phyloP scores from a whole-genome alignment of 2,888 invertebrate species.

The Hypomecis punctinalis region DNA sequence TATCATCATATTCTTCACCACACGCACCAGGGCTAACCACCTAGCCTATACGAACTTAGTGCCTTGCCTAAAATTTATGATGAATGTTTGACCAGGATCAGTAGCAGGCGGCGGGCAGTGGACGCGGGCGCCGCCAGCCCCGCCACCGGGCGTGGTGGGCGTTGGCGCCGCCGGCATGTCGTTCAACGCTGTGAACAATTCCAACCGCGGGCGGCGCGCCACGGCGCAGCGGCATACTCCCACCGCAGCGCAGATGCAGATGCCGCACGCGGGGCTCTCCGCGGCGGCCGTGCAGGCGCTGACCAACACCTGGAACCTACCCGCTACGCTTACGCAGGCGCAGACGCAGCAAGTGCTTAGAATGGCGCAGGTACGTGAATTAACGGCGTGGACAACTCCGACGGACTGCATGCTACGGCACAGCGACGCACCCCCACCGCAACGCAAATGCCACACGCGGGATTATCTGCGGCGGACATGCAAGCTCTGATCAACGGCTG shows the following conservation, averaged over 20 bases:
- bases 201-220: slow-evolving; percentile 67
- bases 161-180: slow-evolving; percentile 54
- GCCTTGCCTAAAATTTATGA: neutral
- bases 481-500: slow-evolving; percentile 60
- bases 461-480: slow-evolving; percentile 73
- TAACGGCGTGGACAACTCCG: neutral
- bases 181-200: slow-evolving; percentile 61
- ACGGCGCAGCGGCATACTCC: slow-evolving; percentile 65
- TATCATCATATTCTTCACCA: no score
- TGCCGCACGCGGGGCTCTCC: slow-evolving; percentile 72
- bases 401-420: no score
- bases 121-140: slow-evolving; percentile 91
- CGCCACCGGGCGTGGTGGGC: slow-evolving; percentile 81
- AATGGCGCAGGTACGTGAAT: slow-evolving; percentile 73
- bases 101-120: slow-evolving; percentile 87
- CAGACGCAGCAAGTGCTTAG: slow-evolving; percentile 82
- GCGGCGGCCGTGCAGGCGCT: slow-evolving; percentile 78
- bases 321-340: slow-evolving; percentile 73
- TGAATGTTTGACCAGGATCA: slow-evolving; percentile 54
- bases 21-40: no score
- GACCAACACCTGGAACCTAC: slow-evolving; percentile 72
- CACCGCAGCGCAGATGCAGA: slow-evolving; percentile 68
- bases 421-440: no score
- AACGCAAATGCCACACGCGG: slow-evolving; percentile 64
- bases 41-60: no score